phyloP scores from a whole-genome alignment of 2,888 invertebrate species.

The Dynastes grantii region DNA sequence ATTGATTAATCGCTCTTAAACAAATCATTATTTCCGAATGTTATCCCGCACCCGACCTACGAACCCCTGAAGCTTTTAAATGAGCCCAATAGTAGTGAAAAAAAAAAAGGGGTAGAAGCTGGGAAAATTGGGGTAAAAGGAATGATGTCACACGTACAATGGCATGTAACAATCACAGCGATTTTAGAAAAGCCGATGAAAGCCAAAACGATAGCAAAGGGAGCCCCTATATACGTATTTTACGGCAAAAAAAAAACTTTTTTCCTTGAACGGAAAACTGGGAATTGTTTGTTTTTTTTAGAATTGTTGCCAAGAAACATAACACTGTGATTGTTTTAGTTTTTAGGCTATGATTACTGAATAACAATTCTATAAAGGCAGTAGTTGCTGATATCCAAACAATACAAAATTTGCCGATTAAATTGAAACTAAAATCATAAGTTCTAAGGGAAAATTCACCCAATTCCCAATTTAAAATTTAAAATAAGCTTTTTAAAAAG shows the following conservation, averaged over 20 bases:
- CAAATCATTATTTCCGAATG: slow-evolving; percentile 40
- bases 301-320: background rate
- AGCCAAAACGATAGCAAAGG: no score
- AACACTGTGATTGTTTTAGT: background rate
- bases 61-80: background rate
- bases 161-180: background rate
- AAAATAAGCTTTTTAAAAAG: no score
- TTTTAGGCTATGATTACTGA: background rate
- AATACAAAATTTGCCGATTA: no score
- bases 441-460: no score
- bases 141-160: background rate
- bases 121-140: background rate
- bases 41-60: background rate
- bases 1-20: slow-evolving; percentile 42
- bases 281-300: slow-evolving; percentile 3
- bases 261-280: background rate
- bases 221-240: background rate
- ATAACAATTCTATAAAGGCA: background rate
- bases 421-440: no score
- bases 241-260: background rate
- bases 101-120: background rate
- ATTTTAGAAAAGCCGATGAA: no score
- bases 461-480: no score
- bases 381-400: no score
- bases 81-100: background rate